Evolutionary conservation across 2,113 vertebrate genomes (phyloP), one percentile per base, ranked within the genome.

Genomic region (Crotalus helleri): DNA sequence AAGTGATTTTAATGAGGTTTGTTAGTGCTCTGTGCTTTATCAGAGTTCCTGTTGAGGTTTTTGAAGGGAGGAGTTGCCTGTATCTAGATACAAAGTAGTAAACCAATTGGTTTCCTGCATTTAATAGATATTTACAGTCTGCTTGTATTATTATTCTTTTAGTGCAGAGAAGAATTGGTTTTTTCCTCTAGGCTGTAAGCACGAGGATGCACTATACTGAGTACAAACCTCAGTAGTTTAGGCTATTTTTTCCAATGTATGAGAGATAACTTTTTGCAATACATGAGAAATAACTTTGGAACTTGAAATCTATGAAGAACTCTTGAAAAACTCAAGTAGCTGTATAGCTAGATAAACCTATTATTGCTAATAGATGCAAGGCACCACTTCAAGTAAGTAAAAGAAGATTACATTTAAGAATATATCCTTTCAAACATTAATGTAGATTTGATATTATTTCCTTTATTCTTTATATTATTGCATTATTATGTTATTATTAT

Each of bases 41-140:
- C 90, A 89, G 90, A 89, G 85, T 89, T 85, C 54, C 55, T 58
- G 87, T 91, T 24, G 81, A 87, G 55, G 64, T 81, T 87, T 91
- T 58, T 29, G 53, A 87, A 53, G n/a, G 85, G 61, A 59, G 85
- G 86, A 59, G 46, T 11, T 88, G 59, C 85, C 44, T 39, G 55
- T 81, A 69, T 58, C 23, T 11, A 33, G 29, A 89, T 89, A 88
- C 46, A 33, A 58, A 53, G 10, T 23, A 89, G 91, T n/a, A 54
- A 39, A 81, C 13, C 44, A 33, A 57, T 51, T 94, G 33, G 8
- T 57, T 69, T 39, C 57, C 46, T 26, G 23, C 11, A 10, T 11
- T 19, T n/a, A 53, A 53, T 17, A 26, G 53, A 87, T n/a, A 23
- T 74, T 61, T 85, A 23, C 23, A 49, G 19, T 33, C 55, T 53